A percentile compares a stretch with the other conserved stretches of the same genome.
phyloP scores from a whole-genome alignment of 2,888 invertebrate genomes.

The Yponomeuta cagnagella region DNA sequence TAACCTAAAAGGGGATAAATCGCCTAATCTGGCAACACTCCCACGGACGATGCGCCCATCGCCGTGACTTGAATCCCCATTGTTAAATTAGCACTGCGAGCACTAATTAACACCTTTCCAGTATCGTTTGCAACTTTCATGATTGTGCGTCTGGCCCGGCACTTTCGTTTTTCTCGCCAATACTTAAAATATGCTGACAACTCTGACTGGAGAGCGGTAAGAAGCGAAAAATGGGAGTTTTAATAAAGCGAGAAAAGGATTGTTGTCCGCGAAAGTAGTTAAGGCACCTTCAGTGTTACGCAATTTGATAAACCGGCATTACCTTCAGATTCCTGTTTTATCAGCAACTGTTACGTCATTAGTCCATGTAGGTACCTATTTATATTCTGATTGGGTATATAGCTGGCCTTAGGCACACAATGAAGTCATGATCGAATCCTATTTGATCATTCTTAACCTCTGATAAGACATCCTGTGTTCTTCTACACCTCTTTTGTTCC shows the following conservation, averaged over 20 bases:
- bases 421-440: conserved; percentile 46
- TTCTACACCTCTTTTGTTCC: conserved; percentile 1
- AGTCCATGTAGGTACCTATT: neutral
- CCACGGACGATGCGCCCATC: conserved; percentile 22
- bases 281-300: neutral
- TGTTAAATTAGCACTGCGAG: conserved; percentile 20
- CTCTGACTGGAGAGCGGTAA: conserved; percentile 37
- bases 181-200: conserved; percentile 17
- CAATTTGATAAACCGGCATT: neutral
- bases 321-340: conserved; percentile 4
- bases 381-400: neutral
- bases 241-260: neutral
- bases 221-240: conserved; percentile 27
- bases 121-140: conserved; percentile 30
- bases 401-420: conserved; percentile 29
- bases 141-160: conserved; percentile 16
- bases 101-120: conserved; percentile 51
- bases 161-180: conserved; percentile 23
- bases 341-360: neutral
- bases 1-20: no score
- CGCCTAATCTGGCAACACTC: no score
- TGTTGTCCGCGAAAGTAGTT: neutral
- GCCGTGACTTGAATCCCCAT: conserved; percentile 13
- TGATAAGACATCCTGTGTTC: conserved; percentile 10
- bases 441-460: conserved; percentile 24